Base-by-base conservation (phyloP, 2,797 vertebrate species). In the Sebastes steindachneri region DNA sequence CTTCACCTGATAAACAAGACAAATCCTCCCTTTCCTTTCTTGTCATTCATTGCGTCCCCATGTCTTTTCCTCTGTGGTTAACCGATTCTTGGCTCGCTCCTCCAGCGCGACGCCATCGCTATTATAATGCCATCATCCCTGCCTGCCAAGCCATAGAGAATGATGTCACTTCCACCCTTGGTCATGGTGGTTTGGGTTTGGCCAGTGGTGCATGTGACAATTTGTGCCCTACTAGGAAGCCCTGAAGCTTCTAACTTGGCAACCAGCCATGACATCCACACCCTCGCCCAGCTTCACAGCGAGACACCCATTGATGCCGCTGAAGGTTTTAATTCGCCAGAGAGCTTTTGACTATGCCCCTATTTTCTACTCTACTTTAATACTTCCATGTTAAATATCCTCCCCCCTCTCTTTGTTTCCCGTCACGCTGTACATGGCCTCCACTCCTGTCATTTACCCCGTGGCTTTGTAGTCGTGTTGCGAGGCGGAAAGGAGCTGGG, bases 111-210 rank as follows among this genome's bases (percentile, higher is more conserved):
- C 84, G 91, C 88, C 90, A 90, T 88, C 68, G 72, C 93, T 92
- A 94, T 95, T 96, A 94, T 94, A 95, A 94, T 88, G 88, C 93
- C 94, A 94, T 95, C 90, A 84, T 81, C 26, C 55, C 73, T 66
- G 88, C 76, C 75, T 91, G 95, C 95, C 95, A 96, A 96, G 88
- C 94, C 91, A 82, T 88, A 83, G 81, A 74, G 81, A 75, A 94
- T 96, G 96, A 96, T 96, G 95, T 96, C 96, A 96, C 94, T 96
- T 96, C 96, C 96, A 91, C 92, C 87, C 92, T 92, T 59, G 89
- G 95, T 95, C 92, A 95, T 75, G 88, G 95, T 91, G 95, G 95
- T 96, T 96, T 94, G 82, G 88, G 73, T 89, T 94, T 93, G 93
- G 93, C 94, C 94, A 90, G 87, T 74, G 88, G 91, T 88, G 87